Evolutionary conservation across 1,140 invertebrate genomes (phyloP).

Genomic region (Meloidogyne exigua): DNA sequence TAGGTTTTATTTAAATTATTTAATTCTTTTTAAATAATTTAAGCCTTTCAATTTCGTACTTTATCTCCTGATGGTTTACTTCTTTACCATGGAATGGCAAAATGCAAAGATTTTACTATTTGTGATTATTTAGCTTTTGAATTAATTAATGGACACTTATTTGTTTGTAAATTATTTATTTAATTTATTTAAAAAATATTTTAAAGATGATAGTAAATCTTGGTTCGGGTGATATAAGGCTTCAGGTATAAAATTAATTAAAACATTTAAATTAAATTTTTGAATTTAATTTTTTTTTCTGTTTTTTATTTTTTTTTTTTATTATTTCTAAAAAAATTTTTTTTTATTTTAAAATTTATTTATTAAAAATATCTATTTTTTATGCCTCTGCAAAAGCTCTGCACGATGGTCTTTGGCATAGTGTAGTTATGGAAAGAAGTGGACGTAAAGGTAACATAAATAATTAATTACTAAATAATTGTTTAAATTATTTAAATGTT

Average conservation of each 20-base stretch:
- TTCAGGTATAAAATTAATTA: constrained; percentile 65
- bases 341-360: constrained; percentile 5
- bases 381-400: constrained; percentile 78
- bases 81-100: constrained; percentile 82
- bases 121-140: constrained; percentile 89
- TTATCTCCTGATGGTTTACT: constrained; percentile 89
- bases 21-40: constrained; percentile 23
- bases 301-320: no score
- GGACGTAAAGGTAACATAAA: constrained; percentile 72
- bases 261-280: neutral
- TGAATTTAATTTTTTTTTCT: no score
- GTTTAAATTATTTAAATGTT: neutral
- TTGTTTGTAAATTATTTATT: constrained; percentile 61
- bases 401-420: constrained; percentile 86
- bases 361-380: constrained; percentile 25
- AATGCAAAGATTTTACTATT: constrained; percentile 65
- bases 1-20: constrained; percentile 37
- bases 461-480: no score
- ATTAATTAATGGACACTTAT: constrained; percentile 85
- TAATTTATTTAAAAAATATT: neutral
- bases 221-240: constrained; percentile 82
- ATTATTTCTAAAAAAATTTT: neutral
- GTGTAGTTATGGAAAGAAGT: constrained; percentile 76
- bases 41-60: constrained; percentile 74
- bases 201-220: constrained; percentile 71